These are phyloP conservation scores for Acholoe squamosa DNA, from an alignment of 2,888 invertebrate species.

Conservation along the genomic window DNA sequence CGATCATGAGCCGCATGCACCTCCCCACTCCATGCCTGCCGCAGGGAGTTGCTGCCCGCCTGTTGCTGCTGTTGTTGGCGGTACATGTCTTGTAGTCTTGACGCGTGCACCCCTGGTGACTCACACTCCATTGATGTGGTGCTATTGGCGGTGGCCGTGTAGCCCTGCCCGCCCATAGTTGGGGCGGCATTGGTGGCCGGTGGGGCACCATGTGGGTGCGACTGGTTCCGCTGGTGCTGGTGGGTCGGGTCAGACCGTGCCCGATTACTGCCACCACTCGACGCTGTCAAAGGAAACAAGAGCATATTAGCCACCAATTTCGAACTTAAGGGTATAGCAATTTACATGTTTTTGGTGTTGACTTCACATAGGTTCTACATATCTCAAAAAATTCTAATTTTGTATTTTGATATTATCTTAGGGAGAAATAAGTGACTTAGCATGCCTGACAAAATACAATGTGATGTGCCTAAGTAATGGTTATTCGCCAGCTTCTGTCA, in stretches of 20 bases:
- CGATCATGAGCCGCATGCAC: conserved; percentile 50
- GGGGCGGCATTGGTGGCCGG: conserved; percentile 29
- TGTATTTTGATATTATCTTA: too few species aligned
- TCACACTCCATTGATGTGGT: conserved; percentile 90
- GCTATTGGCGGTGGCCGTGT: conserved; percentile 65
- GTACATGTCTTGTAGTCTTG: conserved; percentile 73
- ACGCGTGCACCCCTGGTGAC: conserved; percentile 69
- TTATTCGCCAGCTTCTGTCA: too few species aligned
- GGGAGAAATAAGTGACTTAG: too few species aligned
- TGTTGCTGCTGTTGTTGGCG: conserved; percentile 73
- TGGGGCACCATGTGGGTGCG: conserved; percentile 71
- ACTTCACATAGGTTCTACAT: too few species aligned
- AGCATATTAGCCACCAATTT: too few species aligned
- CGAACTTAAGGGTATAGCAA: too few species aligned
- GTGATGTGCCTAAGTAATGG: too few species aligned
- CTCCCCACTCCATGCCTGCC: conserved; percentile 57
- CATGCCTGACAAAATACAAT: too few species aligned
- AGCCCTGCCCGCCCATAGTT: conserved; percentile 19
- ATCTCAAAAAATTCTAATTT: too few species aligned
- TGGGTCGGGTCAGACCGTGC: conserved; percentile 82
- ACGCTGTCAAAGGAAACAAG: background rate
- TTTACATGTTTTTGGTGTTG: too few species aligned
- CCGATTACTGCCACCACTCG: conserved; percentile 73
- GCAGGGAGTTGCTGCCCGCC: background rate
- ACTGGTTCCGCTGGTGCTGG: conserved; percentile 80